Percentiles rank a stretch among this genome's conserved stretches.
Evolutionary conservation across 2,888 invertebrate species (phyloP).

Genomic region (Scelioninae gen. 1): DNA sequence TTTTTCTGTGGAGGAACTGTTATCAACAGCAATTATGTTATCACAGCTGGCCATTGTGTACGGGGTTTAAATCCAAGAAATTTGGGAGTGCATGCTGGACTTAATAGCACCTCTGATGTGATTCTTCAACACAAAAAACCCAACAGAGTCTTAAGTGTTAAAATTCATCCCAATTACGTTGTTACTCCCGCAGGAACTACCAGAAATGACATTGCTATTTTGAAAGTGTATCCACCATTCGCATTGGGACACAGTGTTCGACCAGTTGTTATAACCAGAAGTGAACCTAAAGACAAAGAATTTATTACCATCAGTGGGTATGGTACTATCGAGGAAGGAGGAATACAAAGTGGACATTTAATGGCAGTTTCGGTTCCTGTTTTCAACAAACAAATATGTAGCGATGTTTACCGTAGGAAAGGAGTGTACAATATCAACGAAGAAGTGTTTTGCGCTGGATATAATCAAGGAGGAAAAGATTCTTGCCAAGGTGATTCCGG

Average conservation of each 20-base stretch:
- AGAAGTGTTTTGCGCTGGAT: slow-evolving; percentile 5
- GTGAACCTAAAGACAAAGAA: neutral
- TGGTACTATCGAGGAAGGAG: neutral
- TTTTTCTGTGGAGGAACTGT: slow-evolving; percentile 1
- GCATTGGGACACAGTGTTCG: no score
- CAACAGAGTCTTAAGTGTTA: no score
- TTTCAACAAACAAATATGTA: neutral
- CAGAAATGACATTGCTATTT: neutral
- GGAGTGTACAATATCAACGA: neutral
- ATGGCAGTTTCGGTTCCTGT: slow-evolving; percentile 7
- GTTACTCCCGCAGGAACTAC: no score
- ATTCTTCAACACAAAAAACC: no score
- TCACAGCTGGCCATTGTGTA: slow-evolving; percentile 1
- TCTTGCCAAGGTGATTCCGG: neutral
- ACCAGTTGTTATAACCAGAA: no score
- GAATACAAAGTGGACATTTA: neutral
- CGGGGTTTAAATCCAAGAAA: no score
- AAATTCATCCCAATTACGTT: no score
- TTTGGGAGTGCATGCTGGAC: no score
- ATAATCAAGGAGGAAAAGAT: neutral
- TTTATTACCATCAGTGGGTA: neutral
- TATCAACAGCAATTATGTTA: neutral
- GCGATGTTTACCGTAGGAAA: neutral
- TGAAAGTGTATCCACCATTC: neutral
- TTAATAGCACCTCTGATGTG: no score